Evolutionary conservation across 2,113 vertebrate genomes (phyloP), one percentile per base, ranked within the genome.

Genomic region (Hyla sarda): DNA sequence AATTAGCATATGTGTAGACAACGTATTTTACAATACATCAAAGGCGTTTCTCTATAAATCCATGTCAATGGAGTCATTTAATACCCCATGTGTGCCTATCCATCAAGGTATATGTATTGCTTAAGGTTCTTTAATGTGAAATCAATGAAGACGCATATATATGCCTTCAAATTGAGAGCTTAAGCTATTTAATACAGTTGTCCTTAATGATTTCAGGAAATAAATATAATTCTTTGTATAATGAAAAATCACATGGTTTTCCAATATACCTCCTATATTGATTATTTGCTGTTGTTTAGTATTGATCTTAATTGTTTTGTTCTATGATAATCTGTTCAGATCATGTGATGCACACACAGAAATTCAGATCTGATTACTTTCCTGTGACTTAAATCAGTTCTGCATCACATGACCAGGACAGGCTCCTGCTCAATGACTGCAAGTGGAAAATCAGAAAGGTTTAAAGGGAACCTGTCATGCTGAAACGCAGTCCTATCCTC

Each of bases 11-110:
- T 62, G 5, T 62, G 56, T 65, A 25, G 21, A 47, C 45, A 65
- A 1, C 25, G 62, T 60, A 48, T 45, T 47, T 62, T 47, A 25
- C 56, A 47, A 65, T 47, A 81, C 56, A 81, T 81, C 78, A 81
- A 81, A 65, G 76, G 12, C 6, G 37, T 65, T 65, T 58, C 56
- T 23, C 23, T 81, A 6, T 47, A 47, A 28, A 65, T 81, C 5
- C 3, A 65, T 47, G 7, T 60, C 47, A 65, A 65, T 65, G 9
- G 56, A 21, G n/a, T 30, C n/a, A 65, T 28, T 45, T 21, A 17
- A 10, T 11, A 11, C 48, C 41, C 45, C 19, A n/a, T 19, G 25
- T 14, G 17, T 52, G 4, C 47, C 10, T 77, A 19, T 50, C 25
- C 16, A 14, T 50, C 23, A 50, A 6, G 45, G 72, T 48, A 14